Evolutionary conservation across 2,113 vertebrate species (phyloP).

Genomic region (Rynchops niger): DNA sequence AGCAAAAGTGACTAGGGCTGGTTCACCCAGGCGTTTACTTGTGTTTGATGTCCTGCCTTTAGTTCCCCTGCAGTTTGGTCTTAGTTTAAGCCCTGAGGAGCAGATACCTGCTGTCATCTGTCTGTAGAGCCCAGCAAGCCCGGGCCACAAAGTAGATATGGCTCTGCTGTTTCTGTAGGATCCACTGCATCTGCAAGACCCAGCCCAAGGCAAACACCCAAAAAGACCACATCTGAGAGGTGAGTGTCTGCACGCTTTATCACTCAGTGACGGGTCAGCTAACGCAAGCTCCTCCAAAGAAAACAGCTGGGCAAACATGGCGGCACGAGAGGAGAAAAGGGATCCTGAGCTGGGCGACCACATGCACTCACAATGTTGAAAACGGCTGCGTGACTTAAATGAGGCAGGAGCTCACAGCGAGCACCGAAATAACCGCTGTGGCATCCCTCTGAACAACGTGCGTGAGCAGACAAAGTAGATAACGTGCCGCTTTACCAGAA

Average conservation of each 20-base stretch:
- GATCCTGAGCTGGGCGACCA: not conserved
- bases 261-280: not conserved
- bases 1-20: fast-evolving
- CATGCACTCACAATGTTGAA: not conserved
- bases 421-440: fast-evolving
- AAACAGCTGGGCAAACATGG: not conserved
- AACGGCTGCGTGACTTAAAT: not conserved
- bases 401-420: not conserved
- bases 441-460: not conserved
- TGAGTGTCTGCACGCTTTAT: fast-evolving
- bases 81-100: not conserved
- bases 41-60: not conserved
- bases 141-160: fast-evolving
- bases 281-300: too few species aligned
- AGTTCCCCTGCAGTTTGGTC: not conserved
- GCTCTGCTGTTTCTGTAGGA: not conserved
- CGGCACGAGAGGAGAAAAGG: not conserved
- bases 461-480: not conserved
- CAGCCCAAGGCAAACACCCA: not conserved
- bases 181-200: not conserved
- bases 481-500: not conserved
- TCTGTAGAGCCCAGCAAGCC: not conserved
- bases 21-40: fast-evolving
- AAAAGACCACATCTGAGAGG: not conserved
- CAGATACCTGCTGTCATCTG: not conserved